Base-by-base conservation (phyloP, 1,140 invertebrate genomes). In the Uloborus diversus region DNA sequence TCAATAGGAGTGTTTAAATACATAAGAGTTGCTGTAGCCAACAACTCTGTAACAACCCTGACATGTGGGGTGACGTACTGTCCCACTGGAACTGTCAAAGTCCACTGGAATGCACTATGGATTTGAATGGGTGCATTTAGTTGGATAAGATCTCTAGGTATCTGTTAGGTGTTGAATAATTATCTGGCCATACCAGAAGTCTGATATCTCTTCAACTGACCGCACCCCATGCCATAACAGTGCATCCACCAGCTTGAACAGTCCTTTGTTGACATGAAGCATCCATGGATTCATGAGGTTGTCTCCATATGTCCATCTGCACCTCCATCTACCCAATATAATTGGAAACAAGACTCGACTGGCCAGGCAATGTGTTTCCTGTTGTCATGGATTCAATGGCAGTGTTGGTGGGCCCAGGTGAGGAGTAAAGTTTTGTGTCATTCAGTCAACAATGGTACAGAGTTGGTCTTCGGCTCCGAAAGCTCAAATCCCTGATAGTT, bases 11-110 rank as follows among this genome's bases (percentile, higher is more conserved):
- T 30, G 13, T 28, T 28, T 61, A 32, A 61, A 61, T 13, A 28
- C 57, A 61, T 0, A 61, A 61, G 3, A 61, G 57, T 61, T 61
- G 25, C 57, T 61, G 49, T 7, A 61, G 57, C 57, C 57, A n/a
- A n/a, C n/a, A n/a, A 32, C 7, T 61, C 4, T 7, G 27, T 61
- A 61, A 9, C 3, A 61, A 61, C 3, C 57, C n/a, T n/a, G 2
- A 3, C 57, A 9, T 61, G 57, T 4, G 57, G 0, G 57, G 57
- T 61, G 57, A 17, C n/a, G 57, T 28, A 61, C 30, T 28, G 27
- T 61, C 7, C 27, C 17, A 28, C 57, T 61, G 57, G 57, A 61
- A 61, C 11, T 35, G 27, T 30, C 3, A 23, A 61, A 32, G 1
- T 32, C 57, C 30, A 0, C 30, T 20, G 57, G 57, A 61, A 61